These are phyloP conservation scores for Andricus grossulariae DNA, from an alignment of 1,140 invertebrate genomes.

Conservation along the genomic window DNA sequence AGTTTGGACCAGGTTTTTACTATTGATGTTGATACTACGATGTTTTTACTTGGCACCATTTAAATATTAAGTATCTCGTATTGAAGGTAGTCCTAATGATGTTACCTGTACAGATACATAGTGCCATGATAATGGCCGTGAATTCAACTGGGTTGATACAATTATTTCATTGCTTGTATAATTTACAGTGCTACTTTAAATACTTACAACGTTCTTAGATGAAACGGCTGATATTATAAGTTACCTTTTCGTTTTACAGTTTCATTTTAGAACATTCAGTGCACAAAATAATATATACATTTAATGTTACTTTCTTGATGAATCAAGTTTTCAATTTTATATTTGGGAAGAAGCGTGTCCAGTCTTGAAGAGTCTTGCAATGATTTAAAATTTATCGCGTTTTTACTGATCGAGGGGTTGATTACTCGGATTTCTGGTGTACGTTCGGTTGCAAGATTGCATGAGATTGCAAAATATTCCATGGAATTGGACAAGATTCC, in stretches of 20 bases:
- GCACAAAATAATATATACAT: slow-evolving; percentile 15
- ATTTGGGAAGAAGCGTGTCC: background rate
- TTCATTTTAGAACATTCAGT: background rate
- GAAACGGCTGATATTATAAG: slow-evolving; percentile 16
- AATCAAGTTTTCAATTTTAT: background rate
- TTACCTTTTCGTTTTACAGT: slow-evolving; percentile 14
- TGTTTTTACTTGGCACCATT: slow-evolving; percentile 2
- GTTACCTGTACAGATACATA: slow-evolving; percentile 7
- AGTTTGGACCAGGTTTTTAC: background rate
- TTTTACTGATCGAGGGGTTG: background rate
- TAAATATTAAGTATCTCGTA: slow-evolving; percentile 21
- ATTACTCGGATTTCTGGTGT: too few relatives aligned
- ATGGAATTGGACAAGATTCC: too few relatives aligned
- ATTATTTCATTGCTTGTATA: slow-evolving; percentile 10
- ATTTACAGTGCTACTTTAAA: background rate
- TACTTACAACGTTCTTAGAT: slow-evolving; percentile 1
- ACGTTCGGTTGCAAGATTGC: too few relatives aligned
- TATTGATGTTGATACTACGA: background rate
- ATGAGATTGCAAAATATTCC: too few relatives aligned
- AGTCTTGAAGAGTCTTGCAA: slow-evolving; percentile 8
- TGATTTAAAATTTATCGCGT: background rate
- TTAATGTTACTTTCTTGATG: background rate
- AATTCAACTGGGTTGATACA: slow-evolving; percentile 8
- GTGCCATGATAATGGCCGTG: slow-evolving; percentile 19
- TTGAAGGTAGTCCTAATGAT: slow-evolving; percentile 4